Evolutionary conservation across 2,888 invertebrate genomes (phyloP).

Genomic region (Gibbula magus): DNA sequence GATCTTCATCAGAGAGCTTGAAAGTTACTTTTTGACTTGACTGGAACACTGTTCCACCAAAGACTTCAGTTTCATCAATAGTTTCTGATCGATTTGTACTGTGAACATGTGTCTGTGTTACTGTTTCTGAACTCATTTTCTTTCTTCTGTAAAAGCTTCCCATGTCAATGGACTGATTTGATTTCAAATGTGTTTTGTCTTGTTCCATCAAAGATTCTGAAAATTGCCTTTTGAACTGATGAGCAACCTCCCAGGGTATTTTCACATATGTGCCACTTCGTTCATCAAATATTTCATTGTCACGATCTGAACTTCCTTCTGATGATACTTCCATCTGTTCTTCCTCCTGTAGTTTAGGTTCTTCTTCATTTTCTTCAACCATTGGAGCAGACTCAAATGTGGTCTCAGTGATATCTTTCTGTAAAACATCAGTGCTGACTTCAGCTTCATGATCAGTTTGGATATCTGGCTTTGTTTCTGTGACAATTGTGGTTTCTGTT

Average conservation of each 20-base stretch:
- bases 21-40: slow-evolving; percentile 41
- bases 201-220: slow-evolving; percentile 64
- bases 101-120: slow-evolving; percentile 3
- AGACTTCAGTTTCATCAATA: slow-evolving; percentile 31
- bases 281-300: slow-evolving; percentile 67
- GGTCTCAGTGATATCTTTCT: neutral
- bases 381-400: neutral
- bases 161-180: slow-evolving; percentile 62
- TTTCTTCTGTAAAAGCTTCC: slow-evolving; percentile 62
- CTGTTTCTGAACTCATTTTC: slow-evolving; percentile 28
- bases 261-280: slow-evolving; percentile 55
- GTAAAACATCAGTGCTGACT: neutral
- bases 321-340: slow-evolving; percentile 36
- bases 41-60: slow-evolving; percentile 20
- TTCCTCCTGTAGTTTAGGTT: neutral
- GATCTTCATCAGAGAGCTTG: slow-evolving; percentile 29
- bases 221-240: slow-evolving; percentile 67
- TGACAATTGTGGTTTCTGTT: slow-evolving; percentile 59
- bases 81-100: slow-evolving; percentile 23
- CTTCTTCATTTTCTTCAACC: neutral
- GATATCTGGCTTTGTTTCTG: slow-evolving; percentile 40
- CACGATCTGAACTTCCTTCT: slow-evolving; percentile 55
- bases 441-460: neutral
- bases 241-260: slow-evolving; percentile 67
- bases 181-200: slow-evolving; percentile 49